phyloP scores from a whole-genome alignment of 2,888 invertebrate genomes.

The Chymomyza caudatula region DNA sequence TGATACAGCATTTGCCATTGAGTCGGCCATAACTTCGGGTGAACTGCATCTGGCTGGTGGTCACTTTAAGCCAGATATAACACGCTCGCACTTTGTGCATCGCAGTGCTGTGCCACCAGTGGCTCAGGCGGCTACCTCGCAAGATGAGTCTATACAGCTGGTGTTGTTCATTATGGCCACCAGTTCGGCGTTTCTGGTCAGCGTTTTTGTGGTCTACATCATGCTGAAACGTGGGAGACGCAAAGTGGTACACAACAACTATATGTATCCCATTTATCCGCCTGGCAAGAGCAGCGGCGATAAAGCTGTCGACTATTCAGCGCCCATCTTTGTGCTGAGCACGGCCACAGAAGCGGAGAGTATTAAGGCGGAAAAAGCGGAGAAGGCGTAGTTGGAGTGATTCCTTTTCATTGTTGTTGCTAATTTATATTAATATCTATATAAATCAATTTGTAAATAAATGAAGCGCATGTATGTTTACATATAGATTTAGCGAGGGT shows the following conservation, averaged over 20 bases:
- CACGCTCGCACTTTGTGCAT: conserved; percentile 83
- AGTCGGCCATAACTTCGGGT: conserved; percentile 83
- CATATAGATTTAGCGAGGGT: background rate
- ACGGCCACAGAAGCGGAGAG: conserved; percentile 61
- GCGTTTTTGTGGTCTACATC: conserved; percentile 85
- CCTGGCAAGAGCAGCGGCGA: conserved; percentile 47
- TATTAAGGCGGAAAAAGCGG: conserved; percentile 56
- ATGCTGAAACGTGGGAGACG: conserved; percentile 84
- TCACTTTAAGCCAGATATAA: conserved; percentile 81
- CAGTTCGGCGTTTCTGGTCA: conserved; percentile 88
- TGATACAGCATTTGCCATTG: conserved; percentile 88
- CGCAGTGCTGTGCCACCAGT: conserved; percentile 64
- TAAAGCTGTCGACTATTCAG: conserved; percentile 74
- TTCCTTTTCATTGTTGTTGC: conserved; percentile 16
- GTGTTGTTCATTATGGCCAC: conserved; percentile 88
- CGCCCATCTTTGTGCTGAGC: conserved; percentile 78
- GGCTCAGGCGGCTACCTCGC: conserved; percentile 67
- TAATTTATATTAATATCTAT: conserved; percentile 44
- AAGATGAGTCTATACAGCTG: conserved; percentile 83
- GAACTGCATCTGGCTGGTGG: conserved; percentile 70
- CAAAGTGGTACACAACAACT: conserved; percentile 49
- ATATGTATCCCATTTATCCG: conserved; percentile 48
- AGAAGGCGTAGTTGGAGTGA: conserved; percentile 10
- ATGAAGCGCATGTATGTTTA: conserved; percentile 1
- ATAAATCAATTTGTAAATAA: conserved; percentile 64